Evolutionary conservation across 30 jellyfish, hydroid and myxozoan genomes (phyloP).

Genomic region (Turritopsis dohrnii): DNA sequence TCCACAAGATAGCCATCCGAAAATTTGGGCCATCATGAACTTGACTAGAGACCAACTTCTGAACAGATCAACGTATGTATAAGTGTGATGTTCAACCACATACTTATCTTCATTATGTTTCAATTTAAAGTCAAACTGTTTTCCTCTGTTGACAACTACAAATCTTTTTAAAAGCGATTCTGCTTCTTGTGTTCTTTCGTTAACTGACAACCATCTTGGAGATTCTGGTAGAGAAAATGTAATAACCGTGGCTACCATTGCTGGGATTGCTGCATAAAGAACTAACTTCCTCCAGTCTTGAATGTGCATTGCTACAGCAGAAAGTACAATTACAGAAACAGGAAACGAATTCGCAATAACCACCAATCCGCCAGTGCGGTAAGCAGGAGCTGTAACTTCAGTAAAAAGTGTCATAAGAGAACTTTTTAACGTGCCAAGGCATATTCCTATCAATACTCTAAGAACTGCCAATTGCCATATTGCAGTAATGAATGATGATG

Average conservation of each 20-base stretch:
- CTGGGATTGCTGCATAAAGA: background rate
- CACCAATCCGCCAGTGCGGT: background rate
- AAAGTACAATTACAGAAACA: background rate
- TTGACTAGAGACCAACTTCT: background rate
- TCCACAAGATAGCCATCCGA: constrained; percentile 4
- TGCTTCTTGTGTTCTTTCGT: background rate
- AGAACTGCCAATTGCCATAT: constrained; percentile 1
- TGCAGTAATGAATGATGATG: background rate
- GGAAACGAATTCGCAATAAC: background rate
- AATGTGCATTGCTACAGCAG: background rate
- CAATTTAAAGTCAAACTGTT: background rate
- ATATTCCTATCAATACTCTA: background rate
- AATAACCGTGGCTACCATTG: background rate
- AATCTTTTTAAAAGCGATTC: constrained; percentile 4
- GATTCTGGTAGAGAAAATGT: background rate
- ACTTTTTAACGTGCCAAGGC: background rate
- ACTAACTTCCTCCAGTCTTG: background rate
- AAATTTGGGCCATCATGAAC: background rate
- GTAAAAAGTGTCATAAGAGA: background rate
- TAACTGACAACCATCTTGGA: constrained; percentile 9
- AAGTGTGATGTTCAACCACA: background rate
- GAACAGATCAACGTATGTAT: constrained; percentile 9
- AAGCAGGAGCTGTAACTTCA: background rate
- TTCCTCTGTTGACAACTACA: background rate
- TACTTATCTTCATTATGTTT: background rate